A percentile compares a stretch with the other conserved stretches of the same genome.
phyloP scores from a whole-genome alignment of 2,888 invertebrate species.

The Tenthredo amoena region DNA sequence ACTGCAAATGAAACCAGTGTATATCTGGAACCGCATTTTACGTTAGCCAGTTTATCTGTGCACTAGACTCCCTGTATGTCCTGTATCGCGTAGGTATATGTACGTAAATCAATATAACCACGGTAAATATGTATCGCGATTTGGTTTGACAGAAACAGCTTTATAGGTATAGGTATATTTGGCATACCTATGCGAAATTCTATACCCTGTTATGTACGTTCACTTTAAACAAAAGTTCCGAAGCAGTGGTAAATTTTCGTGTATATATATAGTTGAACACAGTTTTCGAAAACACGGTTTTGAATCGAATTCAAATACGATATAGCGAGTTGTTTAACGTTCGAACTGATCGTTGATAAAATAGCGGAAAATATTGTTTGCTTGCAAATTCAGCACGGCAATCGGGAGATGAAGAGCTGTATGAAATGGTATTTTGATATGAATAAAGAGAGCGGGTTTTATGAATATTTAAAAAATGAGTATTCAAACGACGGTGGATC shows the following conservation, averaged over 20 bases:
- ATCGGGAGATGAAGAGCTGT: not conserved
- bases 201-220: not conserved
- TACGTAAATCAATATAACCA: not conserved
- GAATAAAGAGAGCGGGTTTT: no score
- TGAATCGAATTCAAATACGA: not conserved
- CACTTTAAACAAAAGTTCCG: not conserved
- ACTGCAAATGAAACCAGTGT: not conserved
- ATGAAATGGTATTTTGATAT: not conserved
- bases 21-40: not conserved
- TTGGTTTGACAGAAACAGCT: constrained; percentile 44
- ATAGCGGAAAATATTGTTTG: not conserved
- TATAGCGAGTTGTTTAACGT: not conserved
- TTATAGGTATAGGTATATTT: not conserved
- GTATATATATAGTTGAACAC: not conserved
- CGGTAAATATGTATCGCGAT: constrained; percentile 19
- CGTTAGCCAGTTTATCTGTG: not conserved
- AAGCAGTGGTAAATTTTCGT: not conserved
- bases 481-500: no score
- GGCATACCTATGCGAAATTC: not conserved
- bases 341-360: not conserved
- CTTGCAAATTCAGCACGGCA: not conserved
- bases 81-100: not conserved
- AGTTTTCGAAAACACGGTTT: not conserved
- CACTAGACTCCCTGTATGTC: not conserved
- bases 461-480: no score